phyloP scores from a whole-genome alignment of 2,113 vertebrate species.

The Thalassarche chlororhynchos region DNA sequence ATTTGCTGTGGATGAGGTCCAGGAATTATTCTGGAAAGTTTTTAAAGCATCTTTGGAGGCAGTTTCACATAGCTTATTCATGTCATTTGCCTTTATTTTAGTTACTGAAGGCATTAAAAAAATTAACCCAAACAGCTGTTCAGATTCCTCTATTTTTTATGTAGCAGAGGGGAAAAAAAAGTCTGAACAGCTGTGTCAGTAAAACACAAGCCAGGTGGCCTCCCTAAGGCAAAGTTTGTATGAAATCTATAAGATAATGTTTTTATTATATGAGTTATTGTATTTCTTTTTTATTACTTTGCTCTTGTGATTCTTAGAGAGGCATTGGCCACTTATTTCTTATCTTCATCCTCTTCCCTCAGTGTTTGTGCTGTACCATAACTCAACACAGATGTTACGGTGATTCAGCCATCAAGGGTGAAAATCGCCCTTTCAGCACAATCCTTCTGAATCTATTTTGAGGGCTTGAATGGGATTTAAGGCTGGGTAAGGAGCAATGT shows the following conservation, averaged over 20 bases:
- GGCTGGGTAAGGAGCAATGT: not conserved
- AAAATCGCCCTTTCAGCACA: not conserved
- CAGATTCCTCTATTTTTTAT: not conserved
- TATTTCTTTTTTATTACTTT: conserved; percentile 4
- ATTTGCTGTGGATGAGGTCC: not conserved
- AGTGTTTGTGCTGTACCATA: not conserved
- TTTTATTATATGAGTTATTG: conserved; percentile 25
- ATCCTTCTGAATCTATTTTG: not conserved
- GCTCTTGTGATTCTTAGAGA: not conserved
- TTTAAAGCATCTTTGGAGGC: not conserved
- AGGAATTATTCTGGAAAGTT: not conserved
- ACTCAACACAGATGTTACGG: not conserved
- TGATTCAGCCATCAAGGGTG: not conserved
- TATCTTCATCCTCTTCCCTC: not conserved
- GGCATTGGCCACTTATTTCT: not conserved
- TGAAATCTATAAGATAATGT: conserved; percentile 25
- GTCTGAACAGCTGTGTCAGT: conserved; percentile 29
- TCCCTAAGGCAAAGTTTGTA: conserved; percentile 30
- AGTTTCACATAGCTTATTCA: not conserved
- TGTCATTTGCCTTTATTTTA: conserved; percentile 23
- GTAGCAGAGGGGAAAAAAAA: not conserved
- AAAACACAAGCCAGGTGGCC: conserved; percentile 36
- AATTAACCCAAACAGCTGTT: conserved; percentile 11
- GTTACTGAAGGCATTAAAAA: conserved; percentile 29
- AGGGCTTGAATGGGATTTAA: not conserved